Evolutionary conservation across 2,888 invertebrate genomes (phyloP), one percentile per base, ranked within the genome.

Genomic region (Metacarcinus magister): DNA sequence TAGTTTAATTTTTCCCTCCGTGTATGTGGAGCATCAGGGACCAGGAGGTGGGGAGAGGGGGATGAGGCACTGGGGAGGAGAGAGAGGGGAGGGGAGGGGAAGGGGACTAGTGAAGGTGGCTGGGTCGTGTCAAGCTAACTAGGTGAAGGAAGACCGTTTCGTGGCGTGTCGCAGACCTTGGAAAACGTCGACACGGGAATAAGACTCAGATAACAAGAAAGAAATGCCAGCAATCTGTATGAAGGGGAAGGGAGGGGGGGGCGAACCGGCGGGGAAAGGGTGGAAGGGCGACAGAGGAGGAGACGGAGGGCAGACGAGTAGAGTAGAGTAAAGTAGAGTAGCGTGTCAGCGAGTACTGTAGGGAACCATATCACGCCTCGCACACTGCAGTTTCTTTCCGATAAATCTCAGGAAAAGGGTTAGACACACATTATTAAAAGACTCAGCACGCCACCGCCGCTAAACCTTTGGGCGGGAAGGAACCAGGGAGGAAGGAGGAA

Each of bases 161-260:
- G 67, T 28, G 82, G 82, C 82, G 82, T 82, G 82, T 82, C 32
- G 13, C 28, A 28, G 28, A 32, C 5, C 13, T 32, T 82, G 10
- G n/a, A 82, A 82, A 82, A 82, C 10, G 82, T 13, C 13, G 82
- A 82, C 82, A 82, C 32, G 82, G 82, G 82, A 82, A 82, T 82
- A 82, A 32, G 82, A 82, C 82, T 32, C 82, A 32, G 82, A 82
- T 82, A 82, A 82, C 32, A 28, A 32, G 82, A 82, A 82, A 82
- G 32, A 82, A 82, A 82, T 13, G 82, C 82, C 32, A 2, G 82
- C 32, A 82, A 32, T 82, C 82, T 82, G 13, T 82, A 7, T 2
- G 82, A 32, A 82, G 82, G 82, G 32, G 32, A 32, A 28, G 32
- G 10, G 13, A 13, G 16, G 10, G 82, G 32, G 32, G 23, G 8